These are phyloP conservation scores for Sinocyclocheilus maitianheensis DNA, from an alignment of 2,113 vertebrate species.

Conservation along the genomic window DNA sequence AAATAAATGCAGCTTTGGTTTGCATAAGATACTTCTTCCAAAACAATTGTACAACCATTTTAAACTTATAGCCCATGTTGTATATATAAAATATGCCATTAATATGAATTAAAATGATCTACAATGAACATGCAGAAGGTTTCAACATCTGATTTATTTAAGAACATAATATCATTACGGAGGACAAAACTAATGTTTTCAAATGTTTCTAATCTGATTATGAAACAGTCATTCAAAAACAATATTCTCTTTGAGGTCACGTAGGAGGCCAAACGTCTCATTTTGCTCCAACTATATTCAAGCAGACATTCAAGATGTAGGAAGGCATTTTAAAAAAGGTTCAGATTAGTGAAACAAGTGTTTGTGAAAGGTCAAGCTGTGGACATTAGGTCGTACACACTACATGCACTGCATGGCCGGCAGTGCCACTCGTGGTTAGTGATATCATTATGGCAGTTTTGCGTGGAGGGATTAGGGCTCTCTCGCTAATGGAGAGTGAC, in stretches of 20 bases:
- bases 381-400: conserved; percentile 38
- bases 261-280: conserved; percentile 13
- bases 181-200: neutral
- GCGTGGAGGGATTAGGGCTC: conserved; percentile 67
- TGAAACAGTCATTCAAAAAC: neutral
- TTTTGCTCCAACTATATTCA: conserved; percentile 13
- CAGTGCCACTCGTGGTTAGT: conserved; percentile 61
- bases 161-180: neutral
- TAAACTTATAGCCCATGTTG: neutral
- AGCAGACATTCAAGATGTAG: conserved; percentile 28
- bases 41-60: neutral
- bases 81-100: neutral
- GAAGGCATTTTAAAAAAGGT: conserved; percentile 34
- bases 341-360: conserved; percentile 38
- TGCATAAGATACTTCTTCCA: neutral
- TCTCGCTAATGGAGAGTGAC: conserved; percentile 76
- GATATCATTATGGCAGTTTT: conserved; percentile 69
- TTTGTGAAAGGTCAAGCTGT: conserved; percentile 47
- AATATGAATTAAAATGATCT: neutral
- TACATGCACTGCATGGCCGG: conserved; percentile 41
- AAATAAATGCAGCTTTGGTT: neutral
- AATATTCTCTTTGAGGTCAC: conserved; percentile 17
- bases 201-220: neutral
- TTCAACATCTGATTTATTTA: neutral
- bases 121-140: neutral